Evolutionary conservation across 2,888 invertebrate genomes (phyloP).

Genomic region (Caenorhabditis sp.): DNA sequence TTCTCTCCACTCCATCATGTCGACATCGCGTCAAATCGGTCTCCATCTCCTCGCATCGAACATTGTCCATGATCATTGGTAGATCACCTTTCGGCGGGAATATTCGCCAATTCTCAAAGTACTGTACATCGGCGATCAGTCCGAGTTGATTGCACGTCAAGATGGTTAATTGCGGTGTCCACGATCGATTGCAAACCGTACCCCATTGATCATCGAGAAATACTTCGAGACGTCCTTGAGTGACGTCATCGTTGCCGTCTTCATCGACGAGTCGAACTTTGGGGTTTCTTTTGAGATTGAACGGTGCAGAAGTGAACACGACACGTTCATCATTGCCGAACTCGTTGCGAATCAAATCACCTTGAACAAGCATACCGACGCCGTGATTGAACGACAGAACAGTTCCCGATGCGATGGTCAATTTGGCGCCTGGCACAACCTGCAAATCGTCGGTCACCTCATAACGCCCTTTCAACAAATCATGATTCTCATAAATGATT

Average conservation of each 20-base stretch:
- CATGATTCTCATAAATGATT: slow-evolving; percentile 84
- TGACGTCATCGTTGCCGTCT: slow-evolving; percentile 63
- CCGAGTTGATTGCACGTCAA: slow-evolving; percentile 94
- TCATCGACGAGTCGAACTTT: slow-evolving; percentile 67
- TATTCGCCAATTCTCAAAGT: slow-evolving; percentile 76
- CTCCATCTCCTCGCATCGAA: slow-evolving; percentile 81
- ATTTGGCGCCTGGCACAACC: slow-evolving; percentile 87
- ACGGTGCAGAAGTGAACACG: slow-evolving; percentile 62
- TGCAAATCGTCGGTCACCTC: slow-evolving; percentile 91
- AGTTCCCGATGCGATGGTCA: slow-evolving; percentile 87
- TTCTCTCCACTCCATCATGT: slow-evolving; percentile 78
- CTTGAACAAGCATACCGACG: slow-evolving; percentile 88
- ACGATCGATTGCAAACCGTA: slow-evolving; percentile 94
- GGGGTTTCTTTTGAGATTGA: slow-evolving; percentile 43
- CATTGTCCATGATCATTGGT: slow-evolving; percentile 77
- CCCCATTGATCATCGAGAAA: slow-evolving; percentile 89
- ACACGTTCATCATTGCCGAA: slow-evolving; percentile 52
- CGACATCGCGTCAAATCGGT: slow-evolving; percentile 84
- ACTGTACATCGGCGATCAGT: slow-evolving; percentile 85
- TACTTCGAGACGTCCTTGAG: slow-evolving; percentile 83
- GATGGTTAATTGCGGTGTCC: slow-evolving; percentile 89
- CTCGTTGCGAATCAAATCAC: slow-evolving; percentile 64
- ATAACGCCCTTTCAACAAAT: slow-evolving; percentile 80
- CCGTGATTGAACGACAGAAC: slow-evolving; percentile 86
- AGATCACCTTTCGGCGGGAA: slow-evolving; percentile 63